Evolutionary conservation across 2,113 vertebrate genomes (phyloP), one percentile per base, ranked within the genome.

Genomic region (Charadrius vociferus): DNA sequence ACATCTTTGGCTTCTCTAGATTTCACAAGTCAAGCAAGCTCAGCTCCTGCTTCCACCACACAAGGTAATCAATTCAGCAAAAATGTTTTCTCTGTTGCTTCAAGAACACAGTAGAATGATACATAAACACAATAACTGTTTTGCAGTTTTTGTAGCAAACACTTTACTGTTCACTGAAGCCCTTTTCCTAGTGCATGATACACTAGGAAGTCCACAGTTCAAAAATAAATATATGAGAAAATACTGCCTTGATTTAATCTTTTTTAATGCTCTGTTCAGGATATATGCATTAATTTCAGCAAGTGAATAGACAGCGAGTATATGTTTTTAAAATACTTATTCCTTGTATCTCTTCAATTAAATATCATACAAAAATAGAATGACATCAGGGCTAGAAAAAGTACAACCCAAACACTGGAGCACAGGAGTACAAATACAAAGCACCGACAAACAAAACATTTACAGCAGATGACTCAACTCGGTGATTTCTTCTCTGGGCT

Each of bases 51-150:
- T 36, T 22, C 87, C 36, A 30, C 6, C 0, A 59, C 27, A 70
- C 88, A 68, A 79, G 83, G 96, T 97, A 88, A 97, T 26, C 24
- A 49, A 34, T 43, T 95, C 17, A 61, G 22, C 30, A 15, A 36
- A 90, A 75, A 37, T 52, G 12, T 47, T 95, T 80, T 65, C n/a
- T 93, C 13, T 79, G 0, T 62, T 83, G 17, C 7, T 82, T 81
- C 36, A 58, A 34, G 27, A 71, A 23, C 1, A 2, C 14, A 84
- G 39, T 55, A 91, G 26, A 74, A 86, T 83, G 47, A 34, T n/a
- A 63, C 6, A 49, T 56, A 65, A 80, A 80, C 45, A 78, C 21
- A 78, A 39, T 21, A 78, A 55, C 8, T 12, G 14, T 24, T 14
- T 80, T 75, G 49, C 16, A 39, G 30, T 71, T 79, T 73, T 49